Conservation (phyloP, 2,113 vertebrate genomes). For the Ptychochromis oligacanthus region DNA sequence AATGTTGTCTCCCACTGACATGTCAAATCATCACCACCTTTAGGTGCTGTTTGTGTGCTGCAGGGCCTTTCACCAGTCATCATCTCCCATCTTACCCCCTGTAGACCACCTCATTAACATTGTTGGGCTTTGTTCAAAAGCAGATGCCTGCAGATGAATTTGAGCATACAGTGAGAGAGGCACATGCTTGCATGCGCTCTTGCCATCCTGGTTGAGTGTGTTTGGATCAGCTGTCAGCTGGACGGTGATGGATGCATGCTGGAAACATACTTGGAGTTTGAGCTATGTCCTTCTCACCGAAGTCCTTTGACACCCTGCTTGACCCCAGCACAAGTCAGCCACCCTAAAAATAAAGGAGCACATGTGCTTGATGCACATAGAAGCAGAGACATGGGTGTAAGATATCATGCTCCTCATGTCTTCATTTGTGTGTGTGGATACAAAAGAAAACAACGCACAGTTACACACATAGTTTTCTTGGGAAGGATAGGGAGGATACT, state of each 20-base stretch:
- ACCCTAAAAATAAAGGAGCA: conserved; percentile 79
- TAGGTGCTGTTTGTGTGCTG: conserved; percentile 26
- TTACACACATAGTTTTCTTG: not conserved
- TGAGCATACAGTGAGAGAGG: conserved; percentile 41
- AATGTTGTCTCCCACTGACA: conserved; percentile 41
- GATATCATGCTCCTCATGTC: conserved; percentile 33
- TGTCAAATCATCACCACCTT: conserved; percentile 48
- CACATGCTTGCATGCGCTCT: conserved; percentile 33
- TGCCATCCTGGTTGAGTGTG: conserved; percentile 14
- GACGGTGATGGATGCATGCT: conserved; percentile 66
- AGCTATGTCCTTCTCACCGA: conserved; percentile 76
- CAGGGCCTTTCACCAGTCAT: conserved; percentile 31
- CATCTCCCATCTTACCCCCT: conserved; percentile 32
- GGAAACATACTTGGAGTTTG: conserved; percentile 80
- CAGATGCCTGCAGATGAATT: conserved; percentile 63
- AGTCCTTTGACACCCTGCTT: conserved; percentile 68
- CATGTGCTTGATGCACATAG: conserved; percentile 36
- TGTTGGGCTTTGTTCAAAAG: conserved; percentile 69
- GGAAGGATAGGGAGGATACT: not conserved
- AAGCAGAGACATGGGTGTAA: conserved; percentile 49
- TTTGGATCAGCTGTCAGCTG: conserved; percentile 70
- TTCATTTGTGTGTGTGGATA: conserved; percentile 10
- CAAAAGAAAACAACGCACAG: conserved; percentile 11
- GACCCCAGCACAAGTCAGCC: conserved; percentile 44
- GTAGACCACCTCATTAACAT: conserved; percentile 70